Conservation (phyloP, 2,888 invertebrate genomes). For the Mellilla xanthometata region DNA sequence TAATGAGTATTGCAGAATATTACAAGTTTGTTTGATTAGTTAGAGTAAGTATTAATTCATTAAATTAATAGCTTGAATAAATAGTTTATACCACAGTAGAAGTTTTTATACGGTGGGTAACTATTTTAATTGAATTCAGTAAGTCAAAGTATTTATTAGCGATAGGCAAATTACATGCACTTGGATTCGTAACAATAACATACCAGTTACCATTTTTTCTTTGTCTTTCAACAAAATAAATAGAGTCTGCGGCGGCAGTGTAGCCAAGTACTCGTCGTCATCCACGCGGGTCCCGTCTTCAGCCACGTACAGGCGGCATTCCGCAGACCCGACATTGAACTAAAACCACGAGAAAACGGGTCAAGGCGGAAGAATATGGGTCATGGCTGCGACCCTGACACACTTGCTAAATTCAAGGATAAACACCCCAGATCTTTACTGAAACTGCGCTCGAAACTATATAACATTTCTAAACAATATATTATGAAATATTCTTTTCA, state of each 20-base stretch:
- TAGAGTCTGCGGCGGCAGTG: slow-evolving; percentile 88
- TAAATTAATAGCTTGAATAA: no score
- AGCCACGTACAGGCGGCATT: slow-evolving; percentile 80
- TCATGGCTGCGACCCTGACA: slow-evolving; percentile 66
- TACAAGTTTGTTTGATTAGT: no score
- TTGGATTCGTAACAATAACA: no score
- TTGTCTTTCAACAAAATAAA: slow-evolving; percentile 82
- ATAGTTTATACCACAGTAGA: no score
- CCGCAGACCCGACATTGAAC: slow-evolving; percentile 75
- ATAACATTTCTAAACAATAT: no score
- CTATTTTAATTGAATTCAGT: no score
- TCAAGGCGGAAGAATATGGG: slow-evolving; percentile 57
- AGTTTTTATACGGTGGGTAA: no score
- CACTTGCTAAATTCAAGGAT: slow-evolving; percentile 36
- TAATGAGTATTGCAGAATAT: no score
- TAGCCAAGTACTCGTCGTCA: slow-evolving; percentile 89
- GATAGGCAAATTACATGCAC: no score
- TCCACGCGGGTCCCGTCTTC: slow-evolving; percentile 88
- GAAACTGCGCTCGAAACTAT: slow-evolving; percentile 27
- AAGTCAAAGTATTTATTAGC: no score
- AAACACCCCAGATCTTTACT: slow-evolving; percentile 40
- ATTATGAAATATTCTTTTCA: no score
- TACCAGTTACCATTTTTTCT: slow-evolving; percentile 84
- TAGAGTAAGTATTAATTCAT: no score
- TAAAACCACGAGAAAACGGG: slow-evolving; percentile 57